These are phyloP conservation scores for Rhopalosiphum padi DNA, from an alignment of 1,140 invertebrate genomes.

Conservation along the genomic window DNA sequence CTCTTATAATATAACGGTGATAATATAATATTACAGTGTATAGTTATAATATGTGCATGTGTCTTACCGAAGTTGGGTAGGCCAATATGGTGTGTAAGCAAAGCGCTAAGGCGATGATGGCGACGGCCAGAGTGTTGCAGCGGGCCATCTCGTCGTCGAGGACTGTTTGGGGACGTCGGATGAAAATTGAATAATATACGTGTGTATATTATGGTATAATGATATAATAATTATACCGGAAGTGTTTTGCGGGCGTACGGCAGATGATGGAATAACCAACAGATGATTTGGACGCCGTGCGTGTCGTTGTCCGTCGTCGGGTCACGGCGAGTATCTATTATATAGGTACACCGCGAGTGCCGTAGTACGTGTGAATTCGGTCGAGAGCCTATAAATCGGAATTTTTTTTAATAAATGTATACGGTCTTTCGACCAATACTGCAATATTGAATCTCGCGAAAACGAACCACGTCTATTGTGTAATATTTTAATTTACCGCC, in stretches of 20 bases:
- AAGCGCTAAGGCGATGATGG: neutral
- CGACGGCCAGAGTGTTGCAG: neutral
- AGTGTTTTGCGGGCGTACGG: neutral
- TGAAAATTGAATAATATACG: neutral
- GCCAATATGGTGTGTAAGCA: neutral
- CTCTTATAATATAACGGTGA: neutral
- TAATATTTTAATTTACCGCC: too few relatives aligned
- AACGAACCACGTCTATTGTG: too few relatives aligned
- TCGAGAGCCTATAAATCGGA: neutral
- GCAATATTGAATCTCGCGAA: neutral
- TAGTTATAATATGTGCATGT: neutral
- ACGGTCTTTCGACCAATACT: neutral
- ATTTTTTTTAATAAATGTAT: neutral
- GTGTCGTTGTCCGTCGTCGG: too few relatives aligned
- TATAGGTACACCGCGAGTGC: too few relatives aligned
- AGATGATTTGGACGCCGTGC: neutral
- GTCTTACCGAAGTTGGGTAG: conserved; percentile 23
- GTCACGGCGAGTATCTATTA: too few relatives aligned
- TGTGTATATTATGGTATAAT: neutral
- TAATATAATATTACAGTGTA: neutral
- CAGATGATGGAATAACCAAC: neutral
- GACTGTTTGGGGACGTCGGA: neutral
- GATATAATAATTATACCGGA: neutral
- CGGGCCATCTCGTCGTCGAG: neutral
- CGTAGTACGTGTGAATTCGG: neutral